Conservation (phyloP, 64 coral and sea anemone genomes). For the Acropora tenuis region DNA sequence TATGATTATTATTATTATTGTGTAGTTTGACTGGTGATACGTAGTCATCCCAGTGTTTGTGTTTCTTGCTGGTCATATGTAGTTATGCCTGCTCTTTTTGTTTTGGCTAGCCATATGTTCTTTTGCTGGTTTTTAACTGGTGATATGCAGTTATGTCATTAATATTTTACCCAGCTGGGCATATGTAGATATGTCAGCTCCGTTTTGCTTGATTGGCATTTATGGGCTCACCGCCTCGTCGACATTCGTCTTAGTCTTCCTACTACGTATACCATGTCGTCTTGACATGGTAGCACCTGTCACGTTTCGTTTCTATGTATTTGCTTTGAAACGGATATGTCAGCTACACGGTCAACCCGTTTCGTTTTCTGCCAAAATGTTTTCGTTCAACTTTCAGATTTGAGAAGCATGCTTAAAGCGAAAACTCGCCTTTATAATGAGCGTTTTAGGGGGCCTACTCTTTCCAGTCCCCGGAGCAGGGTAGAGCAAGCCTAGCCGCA, state of each 20-base stretch:
- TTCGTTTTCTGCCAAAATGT: not conserved
- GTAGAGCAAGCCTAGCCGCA: not conserved
- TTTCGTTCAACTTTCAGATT: slow-evolving; percentile 3
- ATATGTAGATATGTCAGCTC: not conserved
- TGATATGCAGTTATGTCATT: not conserved
- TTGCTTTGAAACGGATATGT: not conserved
- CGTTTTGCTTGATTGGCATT: not conserved
- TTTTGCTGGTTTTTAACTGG: not conserved
- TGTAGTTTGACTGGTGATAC: too few species aligned
- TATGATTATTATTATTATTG: too few species aligned
- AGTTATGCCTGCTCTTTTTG: too few species aligned
- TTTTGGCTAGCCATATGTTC: too few species aligned
- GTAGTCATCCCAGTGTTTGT: too few species aligned
- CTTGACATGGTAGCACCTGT: slow-evolving; percentile 8
- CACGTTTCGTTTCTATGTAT: not conserved
- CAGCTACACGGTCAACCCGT: not conserved
- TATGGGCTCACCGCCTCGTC: not conserved
- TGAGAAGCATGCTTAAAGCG: not conserved
- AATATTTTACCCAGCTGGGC: not conserved
- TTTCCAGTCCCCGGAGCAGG: not conserved
- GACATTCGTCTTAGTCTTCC: not conserved
- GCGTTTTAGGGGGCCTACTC: not conserved
- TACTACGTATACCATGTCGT: not conserved
- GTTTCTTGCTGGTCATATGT: too few species aligned
- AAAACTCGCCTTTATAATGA: slow-evolving; percentile 5